Conservation (phyloP, 2,888 invertebrate genomes). For the Lepidochitona cinerea region DNA sequence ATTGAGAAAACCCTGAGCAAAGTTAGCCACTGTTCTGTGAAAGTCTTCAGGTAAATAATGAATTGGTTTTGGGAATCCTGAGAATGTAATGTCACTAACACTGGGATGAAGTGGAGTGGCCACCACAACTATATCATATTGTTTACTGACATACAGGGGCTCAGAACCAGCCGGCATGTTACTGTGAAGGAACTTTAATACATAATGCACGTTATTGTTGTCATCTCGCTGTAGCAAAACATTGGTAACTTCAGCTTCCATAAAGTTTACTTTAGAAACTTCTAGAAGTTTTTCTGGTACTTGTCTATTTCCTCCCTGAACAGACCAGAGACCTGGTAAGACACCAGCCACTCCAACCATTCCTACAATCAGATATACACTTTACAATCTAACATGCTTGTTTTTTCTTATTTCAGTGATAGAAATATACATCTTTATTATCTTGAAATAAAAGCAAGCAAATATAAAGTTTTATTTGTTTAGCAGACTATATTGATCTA, state of each 20-base stretch:
- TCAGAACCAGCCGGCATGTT: constrained; percentile 8
- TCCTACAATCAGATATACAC: constrained; percentile 65
- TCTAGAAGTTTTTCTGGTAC: constrained; percentile 54
- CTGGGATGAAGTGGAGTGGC: constrained; percentile 74
- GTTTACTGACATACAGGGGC: constrained; percentile 21
- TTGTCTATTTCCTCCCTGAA: constrained; percentile 76
- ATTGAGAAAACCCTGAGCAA: constrained; percentile 74
- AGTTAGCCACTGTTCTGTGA: constrained; percentile 75
- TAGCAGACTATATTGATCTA: no score
- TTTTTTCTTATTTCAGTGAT: background rate
- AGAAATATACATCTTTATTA: background rate
- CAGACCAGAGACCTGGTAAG: constrained; percentile 74
- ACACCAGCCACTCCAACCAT: constrained; percentile 75
- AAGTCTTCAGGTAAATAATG: constrained; percentile 42
- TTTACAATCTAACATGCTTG: background rate
- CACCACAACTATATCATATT: constrained; percentile 76
- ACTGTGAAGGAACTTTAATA: constrained; percentile 42
- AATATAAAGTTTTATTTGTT: no score
- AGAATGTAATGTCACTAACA: constrained; percentile 71
- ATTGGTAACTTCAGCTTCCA: constrained; percentile 65
- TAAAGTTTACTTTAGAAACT: constrained; percentile 69
- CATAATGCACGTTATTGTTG: constrained; percentile 39
- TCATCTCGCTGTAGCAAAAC: constrained; percentile 31
- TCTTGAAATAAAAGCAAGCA: no score
- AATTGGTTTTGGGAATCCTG: constrained; percentile 66